Percentiles rank a stretch among this genome's conserved stretches.
These are phyloP conservation scores for Drosophila siamana DNA, from an alignment of 2,888 invertebrate genomes.

Conservation along the genomic window DNA sequence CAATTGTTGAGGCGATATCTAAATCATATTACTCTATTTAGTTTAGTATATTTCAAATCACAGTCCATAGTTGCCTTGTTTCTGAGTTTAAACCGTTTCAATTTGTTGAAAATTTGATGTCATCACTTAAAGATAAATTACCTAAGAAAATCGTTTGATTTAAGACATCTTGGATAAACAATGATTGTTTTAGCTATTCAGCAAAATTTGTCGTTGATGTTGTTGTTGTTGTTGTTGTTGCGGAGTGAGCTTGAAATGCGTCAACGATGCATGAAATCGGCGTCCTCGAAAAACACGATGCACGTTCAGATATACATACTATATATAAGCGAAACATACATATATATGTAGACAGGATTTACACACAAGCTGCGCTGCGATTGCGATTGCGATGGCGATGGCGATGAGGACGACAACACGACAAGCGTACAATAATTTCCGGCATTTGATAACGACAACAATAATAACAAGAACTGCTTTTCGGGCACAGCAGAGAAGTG, in stretches of 20 bases:
- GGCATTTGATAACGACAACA: constrained; percentile 74
- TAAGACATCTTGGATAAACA: constrained; percentile 4
- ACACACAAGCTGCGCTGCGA: constrained; percentile 59
- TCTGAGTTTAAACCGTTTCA: too few relatives aligned
- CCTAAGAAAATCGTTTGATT: neutral
- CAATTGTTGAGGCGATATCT: too few relatives aligned
- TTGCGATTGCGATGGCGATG: constrained; percentile 45
- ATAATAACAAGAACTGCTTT: constrained; percentile 19
- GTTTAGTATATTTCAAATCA: too few relatives aligned
- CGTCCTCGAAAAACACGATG: constrained; percentile 37
- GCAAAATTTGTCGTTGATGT: constrained; percentile 22
- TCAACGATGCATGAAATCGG: constrained; percentile 76
- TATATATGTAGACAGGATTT: constrained; percentile 68
- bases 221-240: constrained; percentile 24
- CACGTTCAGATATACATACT: constrained; percentile 37
- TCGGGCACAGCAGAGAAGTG: neutral
- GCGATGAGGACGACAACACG: constrained; percentile 46
- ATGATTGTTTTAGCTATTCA: constrained; percentile 42
- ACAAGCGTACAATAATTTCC: constrained; percentile 77
- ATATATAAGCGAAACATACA: neutral
- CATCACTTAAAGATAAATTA: neutral
- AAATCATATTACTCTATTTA: too few relatives aligned
- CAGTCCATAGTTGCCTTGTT: too few relatives aligned
- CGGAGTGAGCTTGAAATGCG: constrained; percentile 43
- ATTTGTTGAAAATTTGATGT: neutral